A percentile compares a stretch with the other conserved stretches of the same genome.
These are phyloP conservation scores for Hemibagrus guttatus DNA, from an alignment of 2,797 vertebrate species.

Conservation along the genomic window DNA sequence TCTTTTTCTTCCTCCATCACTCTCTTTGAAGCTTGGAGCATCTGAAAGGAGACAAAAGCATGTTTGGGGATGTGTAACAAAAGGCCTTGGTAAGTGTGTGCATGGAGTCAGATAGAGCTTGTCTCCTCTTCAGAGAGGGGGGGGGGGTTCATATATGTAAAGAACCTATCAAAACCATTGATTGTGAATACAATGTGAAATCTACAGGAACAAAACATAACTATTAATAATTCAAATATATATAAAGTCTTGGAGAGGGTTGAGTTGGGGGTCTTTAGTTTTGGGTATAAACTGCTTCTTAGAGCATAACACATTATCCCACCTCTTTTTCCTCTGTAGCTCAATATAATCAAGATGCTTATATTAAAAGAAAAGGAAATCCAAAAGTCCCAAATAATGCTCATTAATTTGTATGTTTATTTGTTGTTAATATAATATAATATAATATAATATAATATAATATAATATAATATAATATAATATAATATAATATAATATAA, in stretches of 20 bases:
- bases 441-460: no score
- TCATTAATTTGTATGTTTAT: background rate
- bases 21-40: constrained; percentile 32
- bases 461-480: no score
- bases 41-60: constrained; percentile 34
- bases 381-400: background rate
- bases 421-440: background rate
- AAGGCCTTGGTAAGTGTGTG: constrained; percentile 4
- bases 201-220: background rate
- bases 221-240: background rate
- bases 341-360: background rate
- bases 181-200: background rate
- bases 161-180: background rate
- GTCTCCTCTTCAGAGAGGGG: background rate
- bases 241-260: background rate
- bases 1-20: background rate
- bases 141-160: background rate
- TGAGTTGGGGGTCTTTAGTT: background rate
- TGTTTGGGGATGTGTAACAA: constrained; percentile 18
- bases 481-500: background rate
- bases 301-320: constrained; percentile 6
- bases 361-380: background rate
- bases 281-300: constrained; percentile 2
- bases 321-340: background rate
- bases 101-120: background rate